Base-by-base conservation (phyloP, 2,797 vertebrate species). In the Champsocephalus gunnari region DNA sequence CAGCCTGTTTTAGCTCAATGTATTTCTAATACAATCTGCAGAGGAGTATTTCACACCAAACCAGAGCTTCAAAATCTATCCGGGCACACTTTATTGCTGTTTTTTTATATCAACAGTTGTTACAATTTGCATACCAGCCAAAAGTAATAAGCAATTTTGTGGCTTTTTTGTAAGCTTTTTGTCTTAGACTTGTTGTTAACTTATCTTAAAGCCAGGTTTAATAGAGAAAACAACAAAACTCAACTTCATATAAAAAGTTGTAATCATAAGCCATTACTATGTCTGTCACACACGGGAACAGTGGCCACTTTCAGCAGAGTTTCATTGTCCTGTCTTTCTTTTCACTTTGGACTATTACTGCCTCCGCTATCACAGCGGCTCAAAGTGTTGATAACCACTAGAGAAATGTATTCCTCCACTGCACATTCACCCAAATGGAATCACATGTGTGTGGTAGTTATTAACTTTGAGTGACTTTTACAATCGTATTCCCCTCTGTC, bases 391-490 rank as follows among this genome's bases (percentile, higher is more conserved):
- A 44, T 21, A 47, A 13, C 17, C 21, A 12, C 13, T 1, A 4
- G 13, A 48, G 28, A 28, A 19, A 21, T 0, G 21, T 49, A 44
- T 12, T 47, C 57, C 21, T 38, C 28, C 43, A 21, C 41, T 1
- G 9, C 43, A 21, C 24, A 5, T 12, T 17, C 12, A 1, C 13
- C 43, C 7, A 50, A 38, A 38, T 2, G 9, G 19, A 47, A 45
- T 44, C 2, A 1, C 47, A 65, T 38, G 6, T 38, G 53, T 13
- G 62, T 11, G 21, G 3, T 66, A 54, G 66, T 64, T 12, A 68
- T 54, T 10, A 71, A 19, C 55, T 19, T 3, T 63, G 70, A 82
- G 54, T 69, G 71, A 60, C 79, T 41, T 66, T 48, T 76, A 21
- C 24, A 12, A 24, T 58, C 71, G 43, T 48, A 51, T 54, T 66